Conservation (phyloP, 2,888 invertebrate genomes). For the Colletes collaris region DNA sequence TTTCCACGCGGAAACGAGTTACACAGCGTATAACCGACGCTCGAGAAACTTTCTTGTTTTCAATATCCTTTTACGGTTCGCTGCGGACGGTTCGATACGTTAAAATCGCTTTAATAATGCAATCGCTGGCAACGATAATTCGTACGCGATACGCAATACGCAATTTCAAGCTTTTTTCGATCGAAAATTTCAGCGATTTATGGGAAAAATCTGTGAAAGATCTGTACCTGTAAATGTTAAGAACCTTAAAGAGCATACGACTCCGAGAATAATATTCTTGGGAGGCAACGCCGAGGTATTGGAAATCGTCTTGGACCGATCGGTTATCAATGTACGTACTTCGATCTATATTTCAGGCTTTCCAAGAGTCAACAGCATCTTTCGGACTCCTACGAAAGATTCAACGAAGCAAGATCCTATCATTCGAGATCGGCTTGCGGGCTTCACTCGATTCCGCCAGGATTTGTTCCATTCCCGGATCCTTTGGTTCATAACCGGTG, state of each 20-base stretch:
- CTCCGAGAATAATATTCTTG: too few species aligned
- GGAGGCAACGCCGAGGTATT: too few species aligned
- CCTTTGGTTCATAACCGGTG: slow-evolving; percentile 67
- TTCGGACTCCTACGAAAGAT: slow-evolving; percentile 78
- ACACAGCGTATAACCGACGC: neutral
- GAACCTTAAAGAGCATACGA: too few species aligned
- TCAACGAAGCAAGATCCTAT: slow-evolving; percentile 73
- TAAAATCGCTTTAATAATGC: slow-evolving; percentile 22
- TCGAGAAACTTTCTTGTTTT: slow-evolving; percentile 33
- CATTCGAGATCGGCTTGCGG: slow-evolving; percentile 79
- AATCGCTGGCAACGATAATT: neutral
- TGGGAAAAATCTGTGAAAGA: too few species aligned
- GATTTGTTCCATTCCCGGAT: slow-evolving; percentile 74
- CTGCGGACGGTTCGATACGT: slow-evolving; percentile 24
- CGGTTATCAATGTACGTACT: neutral
- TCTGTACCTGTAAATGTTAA: neutral
- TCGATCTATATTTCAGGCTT: slow-evolving; percentile 69
- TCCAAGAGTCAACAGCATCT: slow-evolving; percentile 81
- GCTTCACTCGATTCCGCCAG: slow-evolving; percentile 76
- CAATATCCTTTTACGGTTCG: slow-evolving; percentile 20
- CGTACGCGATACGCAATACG: neutral
- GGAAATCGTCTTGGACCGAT: too few species aligned
- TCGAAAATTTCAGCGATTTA: neutral
- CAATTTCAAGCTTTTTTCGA: neutral
- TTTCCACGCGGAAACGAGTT: slow-evolving; percentile 12